phyloP scores from a whole-genome alignment of 2,113 vertebrate species.

The Lutjanus erythropterus region DNA sequence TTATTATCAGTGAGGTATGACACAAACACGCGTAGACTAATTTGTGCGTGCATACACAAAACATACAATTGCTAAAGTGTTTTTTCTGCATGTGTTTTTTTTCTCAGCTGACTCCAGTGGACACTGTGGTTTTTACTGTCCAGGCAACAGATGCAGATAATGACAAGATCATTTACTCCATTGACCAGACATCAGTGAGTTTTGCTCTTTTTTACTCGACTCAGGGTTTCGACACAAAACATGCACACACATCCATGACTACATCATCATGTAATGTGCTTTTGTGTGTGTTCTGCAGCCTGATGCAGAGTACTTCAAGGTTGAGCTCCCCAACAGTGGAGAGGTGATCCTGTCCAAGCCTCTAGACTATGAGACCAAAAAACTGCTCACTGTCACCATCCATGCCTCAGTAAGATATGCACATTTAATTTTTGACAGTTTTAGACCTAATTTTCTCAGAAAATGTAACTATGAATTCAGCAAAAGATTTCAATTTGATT shows the following conservation, averaged over 20 bases:
- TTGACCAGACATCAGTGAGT: constrained; percentile 84
- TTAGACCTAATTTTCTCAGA: neutral
- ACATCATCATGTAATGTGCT: neutral
- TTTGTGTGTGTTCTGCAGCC: constrained; percentile 77
- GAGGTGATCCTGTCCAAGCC: constrained; percentile 84
- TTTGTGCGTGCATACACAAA: neutral
- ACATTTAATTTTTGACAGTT: neutral
- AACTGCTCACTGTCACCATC: constrained; percentile 82
- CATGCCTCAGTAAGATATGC: constrained; percentile 80
- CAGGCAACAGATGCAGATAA: constrained; percentile 86
- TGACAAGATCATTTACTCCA: constrained; percentile 85
- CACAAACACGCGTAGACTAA: neutral
- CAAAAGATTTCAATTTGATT: neutral
- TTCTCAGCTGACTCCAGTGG: constrained; percentile 83
- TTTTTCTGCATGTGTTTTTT: constrained; percentile 20
- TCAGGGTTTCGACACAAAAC: neutral
- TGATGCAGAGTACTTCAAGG: constrained; percentile 86
- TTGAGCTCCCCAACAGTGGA: constrained; percentile 87
- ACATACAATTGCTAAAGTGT: neutral
- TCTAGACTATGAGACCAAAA: constrained; percentile 87
- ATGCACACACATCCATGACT: neutral
- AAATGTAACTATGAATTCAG: neutral
- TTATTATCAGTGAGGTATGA: constrained; percentile 85
- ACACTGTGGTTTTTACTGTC: constrained; percentile 86
- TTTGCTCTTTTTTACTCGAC: neutral